Evolutionary conservation across 2,113 vertebrate genomes (phyloP), one percentile per base, ranked within the genome.

Genomic region (Rhinoptilus africanus): DNA sequence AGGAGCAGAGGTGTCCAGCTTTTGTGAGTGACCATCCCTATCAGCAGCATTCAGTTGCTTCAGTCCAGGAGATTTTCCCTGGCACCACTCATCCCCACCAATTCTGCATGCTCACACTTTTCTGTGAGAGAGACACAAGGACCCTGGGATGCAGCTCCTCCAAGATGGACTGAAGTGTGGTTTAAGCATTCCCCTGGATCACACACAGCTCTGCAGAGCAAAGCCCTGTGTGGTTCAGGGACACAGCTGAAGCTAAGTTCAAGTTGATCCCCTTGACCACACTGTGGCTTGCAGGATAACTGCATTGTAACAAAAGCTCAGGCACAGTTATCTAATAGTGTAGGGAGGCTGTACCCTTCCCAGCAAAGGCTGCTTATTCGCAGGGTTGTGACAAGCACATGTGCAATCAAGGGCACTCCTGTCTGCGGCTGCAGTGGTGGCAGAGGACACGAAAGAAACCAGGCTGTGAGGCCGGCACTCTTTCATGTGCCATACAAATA

Each of bases 351-450:
- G 35, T 10, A 30, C 16, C 27, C 21, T 63, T 68, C 60, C 35
- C 76, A 82, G 48, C 8, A 88, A 83, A 85, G 28, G 10, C 43
- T 37, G 5, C 28, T 76, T 82, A 27, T 85, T 68, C 82, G 27
- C 23, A 64, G 8, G 9, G 35, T 6, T 69, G 60, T 64, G 30
- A 53, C 45, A 64, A 43, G 26, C 32, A 47, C 0, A 0, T 41
- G n/a, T 41, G 30, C n/a, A 54, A 39, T 26, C 32, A 51, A 51
- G 28, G 47, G 12, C 62, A 41, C 10, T 69, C 59, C 68, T 80
- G 67, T 56, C 74, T 85, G 19, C 54, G 60, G 45, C 48, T 54
- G 39, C 27, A 9, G 6, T 28, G 43, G 21, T 85, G 53, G 74
- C 39, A 72, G 28, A 68, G 16, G 62, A 50, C 26, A 59, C 20